Evolutionary conservation across 1,140 invertebrate species (phyloP), one percentile per base, ranked within the genome.

Genomic region (Aphis gossypii): DNA sequence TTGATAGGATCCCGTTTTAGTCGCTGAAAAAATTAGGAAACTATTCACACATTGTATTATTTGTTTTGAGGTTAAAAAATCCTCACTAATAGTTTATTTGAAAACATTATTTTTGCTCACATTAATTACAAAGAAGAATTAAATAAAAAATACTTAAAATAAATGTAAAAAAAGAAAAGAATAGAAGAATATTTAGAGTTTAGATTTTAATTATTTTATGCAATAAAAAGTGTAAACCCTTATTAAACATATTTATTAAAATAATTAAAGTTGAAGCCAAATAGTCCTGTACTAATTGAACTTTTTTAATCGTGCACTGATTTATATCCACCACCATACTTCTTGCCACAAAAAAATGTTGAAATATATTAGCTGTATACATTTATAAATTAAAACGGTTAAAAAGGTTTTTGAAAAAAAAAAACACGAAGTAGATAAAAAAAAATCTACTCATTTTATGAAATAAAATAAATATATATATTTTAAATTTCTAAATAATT

Each of bases 21-120:
- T 84, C 48, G 92, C 92, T 93, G 92, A 93, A 93, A 93, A 93
- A 93, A 93, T 93, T 93, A 93, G 92, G 92, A 93, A 93, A 93
- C 92, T 93, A 84, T 93, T 93, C 92, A 93, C 82, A 93, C 25
- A 86, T 54, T 93, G 92, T 86, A 93, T 86, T 83, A 92, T 76
- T 76, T 48, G 60, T 92, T 92, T 92, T 82, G n/a, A 51, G 48
- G 68, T 51, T 30, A 82, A 91, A 91, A 92, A 51, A 90, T 90
- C 54, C 54, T 90, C 41, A 90, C 56, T 68, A 68, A 68, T 44
- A 90, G 23, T 82, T 41, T 8, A 92, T 48, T 46, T 83, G 0
- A 92, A 83, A 83, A 48, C 11, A 46, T 48, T 41, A 46, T 46
- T 91, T 76, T 76, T 76, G 56, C 56, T 91, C 68, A 92, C 68